Percentiles rank a stretch among this genome's conserved stretches.
These are phyloP conservation scores for Heteractis magnifica DNA, from an alignment of 92 coral and sea anemone genomes.

Conservation along the genomic window DNA sequence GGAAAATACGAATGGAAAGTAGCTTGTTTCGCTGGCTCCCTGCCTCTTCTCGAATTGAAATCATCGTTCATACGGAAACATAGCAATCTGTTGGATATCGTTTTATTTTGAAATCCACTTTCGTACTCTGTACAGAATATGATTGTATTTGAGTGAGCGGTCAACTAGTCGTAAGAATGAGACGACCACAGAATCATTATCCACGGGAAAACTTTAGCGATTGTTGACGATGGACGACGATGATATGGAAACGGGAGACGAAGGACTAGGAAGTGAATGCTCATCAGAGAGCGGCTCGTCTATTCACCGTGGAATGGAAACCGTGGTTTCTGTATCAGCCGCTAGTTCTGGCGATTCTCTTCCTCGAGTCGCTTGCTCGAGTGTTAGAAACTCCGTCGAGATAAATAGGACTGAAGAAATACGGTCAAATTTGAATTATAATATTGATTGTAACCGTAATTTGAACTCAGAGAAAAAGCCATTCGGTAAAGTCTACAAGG, in stretches of 20 bases:
- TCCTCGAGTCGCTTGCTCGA: conserved; percentile 20
- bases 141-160: conserved; percentile 13
- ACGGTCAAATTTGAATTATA: conserved; percentile 28
- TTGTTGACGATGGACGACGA: conserved; percentile 25
- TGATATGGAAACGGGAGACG: conserved; percentile 40
- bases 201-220: background rate
- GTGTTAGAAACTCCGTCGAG: conserved; percentile 15
- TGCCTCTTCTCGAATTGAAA: background rate
- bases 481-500: conserved; percentile 3
- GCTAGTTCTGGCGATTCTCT: conserved; percentile 10
- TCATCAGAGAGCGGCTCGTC: conserved; percentile 39
- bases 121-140: background rate
- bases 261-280: conserved; percentile 47
- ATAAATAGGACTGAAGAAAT: conserved; percentile 7
- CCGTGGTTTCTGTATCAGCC: conserved; percentile 15
- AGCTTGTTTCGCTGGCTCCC: conserved; percentile 11
- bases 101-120: background rate
- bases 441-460: conserved; percentile 13
- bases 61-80: background rate
- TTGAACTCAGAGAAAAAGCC: background rate
- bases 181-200: conserved; percentile 11
- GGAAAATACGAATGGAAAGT: conserved; percentile 4
- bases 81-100: background rate
- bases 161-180: conserved; percentile 23
- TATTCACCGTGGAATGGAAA: conserved; percentile 15